These are phyloP conservation scores for Ornithoptera priamus DNA, from an alignment of 2,888 invertebrate species.

Conservation along the genomic window DNA sequence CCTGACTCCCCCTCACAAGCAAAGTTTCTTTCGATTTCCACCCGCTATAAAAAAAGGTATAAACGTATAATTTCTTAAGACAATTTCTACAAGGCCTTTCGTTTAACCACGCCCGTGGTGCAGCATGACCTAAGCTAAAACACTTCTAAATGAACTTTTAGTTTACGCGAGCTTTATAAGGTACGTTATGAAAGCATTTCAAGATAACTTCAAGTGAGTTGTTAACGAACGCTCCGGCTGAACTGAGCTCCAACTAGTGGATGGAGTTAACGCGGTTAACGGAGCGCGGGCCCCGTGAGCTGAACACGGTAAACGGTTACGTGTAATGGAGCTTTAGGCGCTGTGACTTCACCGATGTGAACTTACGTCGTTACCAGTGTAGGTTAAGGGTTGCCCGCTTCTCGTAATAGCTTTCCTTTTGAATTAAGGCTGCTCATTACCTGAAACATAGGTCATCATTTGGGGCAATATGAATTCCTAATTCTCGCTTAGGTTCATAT, in stretches of 20 bases:
- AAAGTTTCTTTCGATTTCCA: too few relatives aligned
- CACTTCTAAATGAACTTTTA: not conserved
- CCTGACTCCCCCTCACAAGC: too few relatives aligned
- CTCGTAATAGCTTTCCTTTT: not conserved
- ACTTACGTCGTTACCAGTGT: slow-evolving; percentile 10
- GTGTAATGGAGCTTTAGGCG: slow-evolving; percentile 23
- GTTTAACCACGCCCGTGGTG: too few relatives aligned
- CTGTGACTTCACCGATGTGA: slow-evolving; percentile 18
- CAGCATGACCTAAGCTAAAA: not conserved
- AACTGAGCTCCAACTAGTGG: slow-evolving; percentile 9
- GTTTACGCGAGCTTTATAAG: not conserved
- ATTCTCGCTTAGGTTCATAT: too few relatives aligned
- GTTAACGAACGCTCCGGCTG: slow-evolving; percentile 12
- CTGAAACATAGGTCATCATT: not conserved
- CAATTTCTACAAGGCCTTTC: too few relatives aligned
- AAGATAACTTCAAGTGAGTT: slow-evolving; percentile 13
- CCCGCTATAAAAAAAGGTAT: too few relatives aligned
- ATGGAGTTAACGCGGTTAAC: slow-evolving; percentile 3
- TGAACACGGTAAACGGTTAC: slow-evolving; percentile 10
- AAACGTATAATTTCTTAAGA: too few relatives aligned
- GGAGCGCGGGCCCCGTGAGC: not conserved
- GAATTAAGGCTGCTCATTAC: not conserved
- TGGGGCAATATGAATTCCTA: too few relatives aligned
- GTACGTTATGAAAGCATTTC: slow-evolving; percentile 14
- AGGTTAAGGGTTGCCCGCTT: slow-evolving; percentile 25